These are phyloP conservation scores for Bicyclus anynana DNA, from an alignment of 1,140 invertebrate genomes.

Conservation along the genomic window DNA sequence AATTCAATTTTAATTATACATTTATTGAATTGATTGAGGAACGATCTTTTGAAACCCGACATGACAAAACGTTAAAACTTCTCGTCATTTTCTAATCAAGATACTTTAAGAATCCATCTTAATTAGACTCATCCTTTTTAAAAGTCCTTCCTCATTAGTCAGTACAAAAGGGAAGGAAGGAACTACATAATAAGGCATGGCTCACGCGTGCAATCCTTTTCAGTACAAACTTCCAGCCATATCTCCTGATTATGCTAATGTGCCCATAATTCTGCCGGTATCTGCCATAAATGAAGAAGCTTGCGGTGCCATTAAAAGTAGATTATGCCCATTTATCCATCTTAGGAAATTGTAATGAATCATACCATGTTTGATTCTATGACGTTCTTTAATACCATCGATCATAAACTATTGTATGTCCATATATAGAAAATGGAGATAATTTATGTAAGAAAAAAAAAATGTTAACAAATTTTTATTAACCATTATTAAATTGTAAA, in stretches of 20 bases:
- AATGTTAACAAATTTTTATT: too few relatives aligned
- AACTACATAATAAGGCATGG: constrained; percentile 41
- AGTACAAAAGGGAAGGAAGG: constrained; percentile 31
- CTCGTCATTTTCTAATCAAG: constrained; percentile 12
- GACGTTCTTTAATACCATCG: neutral
- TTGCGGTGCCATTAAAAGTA: constrained; percentile 8
- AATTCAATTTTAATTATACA: too few relatives aligned
- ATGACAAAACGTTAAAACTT: too few relatives aligned
- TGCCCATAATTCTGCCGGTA: constrained; percentile 20
- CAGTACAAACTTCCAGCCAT: constrained; percentile 27
- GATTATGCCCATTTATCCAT: constrained; percentile 9
- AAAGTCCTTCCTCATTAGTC: constrained; percentile 26
- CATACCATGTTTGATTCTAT: constrained; percentile 1
- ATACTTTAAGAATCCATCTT: constrained; percentile 11
- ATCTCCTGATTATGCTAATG: constrained; percentile 49
- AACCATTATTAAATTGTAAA: too few relatives aligned
- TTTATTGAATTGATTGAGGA: too few relatives aligned
- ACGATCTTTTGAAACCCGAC: too few relatives aligned
- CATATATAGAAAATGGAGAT: too few relatives aligned
- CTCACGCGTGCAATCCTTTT: constrained; percentile 43
- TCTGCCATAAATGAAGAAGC: constrained; percentile 18
- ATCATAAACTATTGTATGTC: neutral
- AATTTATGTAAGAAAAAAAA: too few relatives aligned
- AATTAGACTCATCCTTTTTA: constrained; percentile 27
- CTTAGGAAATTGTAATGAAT: constrained; percentile 5